Evolutionary conservation across 2,113 vertebrate genomes (phyloP), one percentile per base, ranked within the genome.

Genomic region (Pseudorasbora parva): DNA sequence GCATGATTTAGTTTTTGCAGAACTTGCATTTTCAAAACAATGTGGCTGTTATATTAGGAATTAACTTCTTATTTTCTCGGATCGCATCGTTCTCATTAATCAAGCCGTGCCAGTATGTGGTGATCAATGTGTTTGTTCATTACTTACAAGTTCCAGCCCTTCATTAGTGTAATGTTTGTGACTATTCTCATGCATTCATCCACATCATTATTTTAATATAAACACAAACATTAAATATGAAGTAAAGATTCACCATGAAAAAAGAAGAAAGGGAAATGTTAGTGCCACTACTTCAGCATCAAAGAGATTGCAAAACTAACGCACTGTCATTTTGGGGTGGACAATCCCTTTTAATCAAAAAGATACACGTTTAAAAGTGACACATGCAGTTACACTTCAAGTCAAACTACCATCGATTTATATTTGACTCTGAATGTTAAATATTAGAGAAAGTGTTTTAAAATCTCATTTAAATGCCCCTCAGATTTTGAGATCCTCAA

Each of bases 381-480:
- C n/a, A n/a, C n/a, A 23, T 30, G 30, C 30, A 45, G 68, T 47
- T 15, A 43, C 41, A 49, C 41, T 72, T 15, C 66, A 69, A 59
- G 57, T 23, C 57, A 25, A 25, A 23, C 10, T 23, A 23, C 1
- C 2, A 19, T 19, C 19, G 51, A 7, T 15, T 25, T 66, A 66
- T 7, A 12, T 14, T 15, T 27, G 41, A 45, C 41, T 23, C 37
- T 14, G 43, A 49, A 19, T 47, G 12, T 27, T 73, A 17, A 73
- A 73, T 25, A 43, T 12, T 69, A 19, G 43, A 47, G 43, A 45
- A 25, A 9, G 69, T 73, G 7, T 73, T 73, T 73, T 73, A 49
- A 14, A 45, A 73, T 73, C 71, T 73, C 7, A 27, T 73, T 73
- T 73, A 45, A 73, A 73, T 47, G 15, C 12, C 69, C 12, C 43